These are phyloP conservation scores for Microctenopoma lineatum DNA, from an alignment of 2,797 vertebrate species.

Conservation along the genomic window DNA sequence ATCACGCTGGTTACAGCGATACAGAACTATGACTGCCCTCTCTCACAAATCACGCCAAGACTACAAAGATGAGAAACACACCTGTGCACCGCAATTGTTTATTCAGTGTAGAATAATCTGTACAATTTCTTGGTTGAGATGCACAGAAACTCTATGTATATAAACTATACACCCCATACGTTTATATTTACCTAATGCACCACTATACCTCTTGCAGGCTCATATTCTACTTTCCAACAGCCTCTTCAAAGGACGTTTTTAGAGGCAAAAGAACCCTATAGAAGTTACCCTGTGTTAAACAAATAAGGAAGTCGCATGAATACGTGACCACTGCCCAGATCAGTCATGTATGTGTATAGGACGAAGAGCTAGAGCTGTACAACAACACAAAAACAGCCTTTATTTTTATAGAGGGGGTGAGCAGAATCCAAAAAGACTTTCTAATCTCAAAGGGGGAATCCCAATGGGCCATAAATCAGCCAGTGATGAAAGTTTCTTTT, in stretches of 20 bases:
- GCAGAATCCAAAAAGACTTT: slow-evolving; percentile 79
- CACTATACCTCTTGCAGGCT: slow-evolving; percentile 9
- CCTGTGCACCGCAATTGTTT: background rate
- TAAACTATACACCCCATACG: background rate
- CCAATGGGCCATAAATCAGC: slow-evolving; percentile 82
- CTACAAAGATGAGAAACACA: slow-evolving; percentile 6
- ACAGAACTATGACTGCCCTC: background rate
- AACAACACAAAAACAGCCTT: slow-evolving; percentile 72
- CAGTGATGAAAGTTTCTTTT: slow-evolving; percentile 86
- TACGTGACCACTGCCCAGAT: slow-evolving; percentile 29
- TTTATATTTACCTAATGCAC: background rate
- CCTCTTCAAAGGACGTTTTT: slow-evolving; percentile 53
- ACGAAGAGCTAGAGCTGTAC: slow-evolving; percentile 70
- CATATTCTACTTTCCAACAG: background rate
- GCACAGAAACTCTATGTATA: background rate
- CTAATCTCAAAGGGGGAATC: slow-evolving; percentile 77
- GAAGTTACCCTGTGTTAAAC: slow-evolving; percentile 55
- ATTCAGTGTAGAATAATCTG: background rate
- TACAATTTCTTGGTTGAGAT: background rate
- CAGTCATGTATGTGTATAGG: slow-evolving; percentile 11
- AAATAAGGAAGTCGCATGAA: slow-evolving; percentile 36
- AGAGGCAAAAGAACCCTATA: slow-evolving; percentile 54
- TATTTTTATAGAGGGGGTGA: slow-evolving; percentile 72
- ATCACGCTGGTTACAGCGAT: slow-evolving; percentile 24
- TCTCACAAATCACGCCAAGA: background rate